Evolutionary conservation across 2,797 vertebrate species (phyloP).

Genomic region (Odontamblyopus lacepedii): DNA sequence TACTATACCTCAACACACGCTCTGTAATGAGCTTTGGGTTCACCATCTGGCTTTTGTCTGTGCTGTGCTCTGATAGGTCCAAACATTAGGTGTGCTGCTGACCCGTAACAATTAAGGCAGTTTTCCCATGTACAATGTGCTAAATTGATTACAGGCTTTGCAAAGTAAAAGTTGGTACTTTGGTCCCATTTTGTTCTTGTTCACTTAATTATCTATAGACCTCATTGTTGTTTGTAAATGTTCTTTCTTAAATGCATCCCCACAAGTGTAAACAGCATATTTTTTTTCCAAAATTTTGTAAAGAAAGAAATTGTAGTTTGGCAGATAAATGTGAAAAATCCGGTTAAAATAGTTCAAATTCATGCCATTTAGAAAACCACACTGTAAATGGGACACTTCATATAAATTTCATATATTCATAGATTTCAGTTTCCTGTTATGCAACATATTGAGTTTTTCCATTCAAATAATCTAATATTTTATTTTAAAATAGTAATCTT

Average conservation of each 20-base stretch:
- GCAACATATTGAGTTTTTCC: no score
- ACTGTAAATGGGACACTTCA: neutral
- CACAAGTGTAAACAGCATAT: neutral
- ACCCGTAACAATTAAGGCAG: neutral
- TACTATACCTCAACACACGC: neutral
- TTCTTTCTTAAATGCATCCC: neutral
- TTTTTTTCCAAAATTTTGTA: no score
- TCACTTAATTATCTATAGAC: neutral
- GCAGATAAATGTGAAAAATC: no score
- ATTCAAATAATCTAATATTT: no score
- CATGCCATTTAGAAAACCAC: neutral
- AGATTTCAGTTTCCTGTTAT: no score
- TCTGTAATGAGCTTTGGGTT: neutral
- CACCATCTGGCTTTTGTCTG: conserved; percentile 17
- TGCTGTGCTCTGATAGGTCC: conserved; percentile 1
- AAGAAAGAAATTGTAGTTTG: neutral
- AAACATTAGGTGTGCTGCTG: conserved; percentile 2
- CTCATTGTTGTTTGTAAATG: neutral
- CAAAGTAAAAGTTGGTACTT: neutral
- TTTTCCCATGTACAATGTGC: neutral
- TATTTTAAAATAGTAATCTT: no score
- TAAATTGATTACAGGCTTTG: conserved; percentile 5
- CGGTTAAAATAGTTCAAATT: no score
- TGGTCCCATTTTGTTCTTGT: conserved; percentile 2
- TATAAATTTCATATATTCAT: neutral